Percentiles rank a stretch among this genome's conserved stretches.
phyloP scores from a whole-genome alignment of 1,140 invertebrate species.

The Megalopta genalis region DNA sequence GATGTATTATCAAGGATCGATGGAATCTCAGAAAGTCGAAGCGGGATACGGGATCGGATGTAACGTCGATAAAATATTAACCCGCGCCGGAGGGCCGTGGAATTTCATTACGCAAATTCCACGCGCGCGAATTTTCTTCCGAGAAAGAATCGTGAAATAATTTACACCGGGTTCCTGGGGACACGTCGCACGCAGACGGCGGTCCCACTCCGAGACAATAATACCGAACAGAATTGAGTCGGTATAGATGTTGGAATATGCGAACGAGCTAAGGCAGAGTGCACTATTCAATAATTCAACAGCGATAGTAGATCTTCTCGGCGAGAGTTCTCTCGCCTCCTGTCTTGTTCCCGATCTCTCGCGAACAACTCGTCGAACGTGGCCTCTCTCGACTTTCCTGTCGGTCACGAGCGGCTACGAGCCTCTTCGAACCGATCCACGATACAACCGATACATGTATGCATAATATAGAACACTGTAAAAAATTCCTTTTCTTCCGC shows the following conservation, averaged over 20 bases:
- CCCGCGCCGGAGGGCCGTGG: constrained; percentile 5
- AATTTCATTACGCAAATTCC: constrained; percentile 62
- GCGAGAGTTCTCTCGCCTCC: constrained; percentile 18
- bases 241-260: constrained; percentile 61
- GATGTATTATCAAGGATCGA: constrained; percentile 17
- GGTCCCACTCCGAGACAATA: constrained; percentile 65
- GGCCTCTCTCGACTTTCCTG: constrained; percentile 26
- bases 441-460: constrained; percentile 23
- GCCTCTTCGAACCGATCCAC: constrained; percentile 20
- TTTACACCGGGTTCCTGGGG: constrained; percentile 46
- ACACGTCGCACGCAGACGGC: constrained; percentile 37
- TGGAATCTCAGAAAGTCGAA: not conserved
- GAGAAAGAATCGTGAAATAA: constrained; percentile 58
- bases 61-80: constrained; percentile 44
- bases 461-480: constrained; percentile 12
- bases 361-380: constrained; percentile 1
- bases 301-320: constrained; percentile 60
- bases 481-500: constrained; percentile 1
- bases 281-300: constrained; percentile 74
- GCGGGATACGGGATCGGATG: not conserved
- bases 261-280: constrained; percentile 65
- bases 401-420: constrained; percentile 35
- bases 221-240: constrained; percentile 57
- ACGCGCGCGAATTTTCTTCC: not conserved
- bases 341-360: constrained; percentile 29